Percentiles rank a stretch among this genome's conserved stretches.
Conservation (phyloP, 2,113 vertebrate species). For the Upupa epops region DNA sequence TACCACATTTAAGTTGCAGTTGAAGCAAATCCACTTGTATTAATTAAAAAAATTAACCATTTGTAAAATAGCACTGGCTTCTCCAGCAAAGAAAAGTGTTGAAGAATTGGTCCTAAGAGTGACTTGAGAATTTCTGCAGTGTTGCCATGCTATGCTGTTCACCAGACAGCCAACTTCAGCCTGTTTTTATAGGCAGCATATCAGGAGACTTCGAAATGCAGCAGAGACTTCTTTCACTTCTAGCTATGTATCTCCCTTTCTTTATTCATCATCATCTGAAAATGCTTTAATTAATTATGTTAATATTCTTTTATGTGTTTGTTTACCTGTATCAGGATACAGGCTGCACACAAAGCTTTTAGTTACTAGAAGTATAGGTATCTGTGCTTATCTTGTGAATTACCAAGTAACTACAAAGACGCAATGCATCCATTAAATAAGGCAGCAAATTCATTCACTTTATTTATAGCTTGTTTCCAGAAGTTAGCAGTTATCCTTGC, state of each 20-base stretch:
- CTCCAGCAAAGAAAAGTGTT: background rate
- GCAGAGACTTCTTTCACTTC: background rate
- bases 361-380: background rate
- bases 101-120: background rate
- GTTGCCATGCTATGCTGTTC: background rate
- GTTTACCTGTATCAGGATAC: background rate
- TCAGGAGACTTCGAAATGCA: background rate
- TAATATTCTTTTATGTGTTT: background rate
- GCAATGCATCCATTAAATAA: background rate
- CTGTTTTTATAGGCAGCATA: background rate
- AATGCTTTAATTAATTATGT: background rate
- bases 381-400: background rate
- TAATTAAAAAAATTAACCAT: background rate
- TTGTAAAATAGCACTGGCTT: background rate
- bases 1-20: background rate
- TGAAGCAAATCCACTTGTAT: background rate
- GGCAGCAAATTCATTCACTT: background rate
- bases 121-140: background rate
- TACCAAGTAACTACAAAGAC: background rate
- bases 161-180: background rate
- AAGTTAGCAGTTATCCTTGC: background rate
- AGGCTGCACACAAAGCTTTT: background rate
- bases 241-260: background rate
- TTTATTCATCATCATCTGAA: background rate
- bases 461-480: background rate